Evolutionary conservation across 2,888 invertebrate genomes (phyloP), one percentile per base, ranked within the genome.

Genomic region (Drosophila lacicola): DNA sequence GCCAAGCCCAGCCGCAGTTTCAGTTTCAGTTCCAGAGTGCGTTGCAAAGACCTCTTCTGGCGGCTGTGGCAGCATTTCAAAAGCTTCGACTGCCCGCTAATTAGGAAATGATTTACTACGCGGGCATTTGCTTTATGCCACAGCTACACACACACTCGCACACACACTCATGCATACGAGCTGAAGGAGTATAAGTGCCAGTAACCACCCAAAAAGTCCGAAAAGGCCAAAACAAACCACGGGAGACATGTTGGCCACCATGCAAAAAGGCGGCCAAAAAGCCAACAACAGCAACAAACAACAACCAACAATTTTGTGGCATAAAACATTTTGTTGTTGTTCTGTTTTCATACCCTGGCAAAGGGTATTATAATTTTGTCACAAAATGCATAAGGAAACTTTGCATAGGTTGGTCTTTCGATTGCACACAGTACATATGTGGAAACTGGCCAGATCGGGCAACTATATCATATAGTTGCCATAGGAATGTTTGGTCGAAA

Each of bases 181-280:
- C 14, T 19, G 44, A 47, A 49, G 65, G 46, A 47, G 58, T 41
- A 58, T 66, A 57, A 69, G 74, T 56, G 65, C 68, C 61, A 68
- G 67, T 70, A 82, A 85, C 74, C 79, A 85, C 66, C 75, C 78
- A 80, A 88, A 81, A 83, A 71, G 72, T 51, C 54, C 42, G 51
- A 66, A 68, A 70, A 63, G 75, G n/a, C 66, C 76, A 64, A 65
- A 74, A 61, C 76, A 77, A 87, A 73, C 84, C 82, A 50, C 89
- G 77, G 89, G 89, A 87, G 89, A 87, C 88, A 84, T 69, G 78
- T 77, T 87, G 86, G 89, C 86, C 88, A 87, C 86, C 86, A 86
- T 67, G 81, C 80, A 69, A 86, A 72, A 65, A 49, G 53, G 46
- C 61, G 54, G 51, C 75, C 65, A 53, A 79, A 79, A 62, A 56